Percentiles rank a stretch among this genome's conserved stretches.
phyloP scores from a whole-genome alignment of 1,140 invertebrate species.

The Delia radicum region DNA sequence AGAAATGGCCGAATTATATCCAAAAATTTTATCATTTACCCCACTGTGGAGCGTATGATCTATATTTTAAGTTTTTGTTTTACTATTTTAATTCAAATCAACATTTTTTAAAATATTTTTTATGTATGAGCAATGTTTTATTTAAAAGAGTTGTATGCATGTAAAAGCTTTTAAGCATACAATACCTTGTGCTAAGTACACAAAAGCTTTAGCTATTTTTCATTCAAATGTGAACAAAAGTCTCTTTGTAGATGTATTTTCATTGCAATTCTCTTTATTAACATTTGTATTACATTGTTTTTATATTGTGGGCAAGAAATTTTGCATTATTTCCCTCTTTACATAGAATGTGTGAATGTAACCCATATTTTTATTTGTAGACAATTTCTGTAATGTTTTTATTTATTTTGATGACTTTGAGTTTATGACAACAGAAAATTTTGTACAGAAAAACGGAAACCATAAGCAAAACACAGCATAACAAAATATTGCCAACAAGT shows the following conservation, averaged over 20 bases:
- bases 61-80: too few species aligned
- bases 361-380: background rate
- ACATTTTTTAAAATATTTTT: too few species aligned
- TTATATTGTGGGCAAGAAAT: background rate
- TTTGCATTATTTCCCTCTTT: background rate
- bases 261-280: background rate
- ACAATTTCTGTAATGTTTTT: background rate
- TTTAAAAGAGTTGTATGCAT: background rate
- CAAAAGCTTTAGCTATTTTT: background rate
- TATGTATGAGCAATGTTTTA: background rate
- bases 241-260: background rate
- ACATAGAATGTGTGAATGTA: too few species aligned
- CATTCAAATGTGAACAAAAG: background rate
- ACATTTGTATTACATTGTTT: background rate
- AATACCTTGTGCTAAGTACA: too few species aligned
- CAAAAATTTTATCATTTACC: too few species aligned
- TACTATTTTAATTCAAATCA: background rate
- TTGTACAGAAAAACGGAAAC: background rate
- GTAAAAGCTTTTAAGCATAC: background rate
- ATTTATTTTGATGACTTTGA: background rate
- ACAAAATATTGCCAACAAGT: constrained; percentile 4
- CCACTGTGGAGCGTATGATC: background rate
- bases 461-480: background rate
- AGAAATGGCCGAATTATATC: too few species aligned
- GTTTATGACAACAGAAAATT: background rate